Evolutionary conservation across 2,113 vertebrate genomes (phyloP).

Genomic region (Thamnophis sirtalis): DNA sequence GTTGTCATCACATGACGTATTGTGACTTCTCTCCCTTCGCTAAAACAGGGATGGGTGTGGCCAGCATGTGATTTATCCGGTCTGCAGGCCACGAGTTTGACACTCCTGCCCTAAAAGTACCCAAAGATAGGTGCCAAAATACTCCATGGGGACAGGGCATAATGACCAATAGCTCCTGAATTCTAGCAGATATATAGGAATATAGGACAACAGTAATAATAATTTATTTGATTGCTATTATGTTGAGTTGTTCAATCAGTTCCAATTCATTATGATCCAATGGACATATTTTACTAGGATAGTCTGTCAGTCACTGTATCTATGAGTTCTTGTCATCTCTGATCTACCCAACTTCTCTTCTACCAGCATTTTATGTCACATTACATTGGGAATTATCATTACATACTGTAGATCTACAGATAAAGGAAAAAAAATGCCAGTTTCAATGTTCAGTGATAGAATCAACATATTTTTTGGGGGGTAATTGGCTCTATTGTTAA

Average conservation of each 20-base stretch:
- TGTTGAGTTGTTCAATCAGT: neutral
- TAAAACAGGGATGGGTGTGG: too few relatives aligned
- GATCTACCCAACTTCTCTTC: neutral
- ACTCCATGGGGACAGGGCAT: neutral
- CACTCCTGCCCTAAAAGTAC: too few relatives aligned
- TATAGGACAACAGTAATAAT: neutral
- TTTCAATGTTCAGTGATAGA: neutral
- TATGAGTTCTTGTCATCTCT: neutral
- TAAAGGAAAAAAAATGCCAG: neutral
- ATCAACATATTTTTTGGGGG: too few relatives aligned
- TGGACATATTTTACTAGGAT: neutral
- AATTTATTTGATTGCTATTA: neutral
- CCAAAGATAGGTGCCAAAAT: neutral
- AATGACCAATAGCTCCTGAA: neutral
- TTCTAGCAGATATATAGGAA: neutral
- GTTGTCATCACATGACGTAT: too few relatives aligned
- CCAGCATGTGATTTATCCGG: too few relatives aligned
- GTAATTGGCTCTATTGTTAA: neutral
- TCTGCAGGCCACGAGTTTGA: too few relatives aligned
- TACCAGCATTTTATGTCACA: neutral
- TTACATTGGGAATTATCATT: neutral
- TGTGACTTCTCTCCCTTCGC: too few relatives aligned
- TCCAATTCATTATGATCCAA: neutral
- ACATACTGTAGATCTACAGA: neutral
- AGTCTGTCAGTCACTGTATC: neutral